A percentile compares a stretch with the other conserved stretches of the same genome.
phyloP scores from a whole-genome alignment of 2,113 vertebrate genomes.

The Diphyllodes magnificus region DNA sequence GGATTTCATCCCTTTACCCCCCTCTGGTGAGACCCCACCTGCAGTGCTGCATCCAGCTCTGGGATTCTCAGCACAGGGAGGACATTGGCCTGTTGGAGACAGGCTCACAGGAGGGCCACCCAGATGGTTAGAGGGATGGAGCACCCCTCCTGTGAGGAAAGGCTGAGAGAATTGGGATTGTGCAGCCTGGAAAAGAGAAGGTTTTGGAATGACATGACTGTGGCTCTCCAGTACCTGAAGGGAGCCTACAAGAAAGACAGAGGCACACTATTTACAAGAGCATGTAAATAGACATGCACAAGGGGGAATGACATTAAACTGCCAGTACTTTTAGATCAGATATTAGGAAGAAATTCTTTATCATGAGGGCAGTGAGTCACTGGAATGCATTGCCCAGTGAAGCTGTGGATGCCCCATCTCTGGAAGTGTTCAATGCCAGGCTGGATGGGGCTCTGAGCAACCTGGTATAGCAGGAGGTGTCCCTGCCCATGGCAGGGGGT shows the following conservation, averaged over 20 bases:
- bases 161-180: neutral
- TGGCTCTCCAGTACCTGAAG: neutral
- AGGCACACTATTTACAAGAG: neutral
- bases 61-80: too few species aligned
- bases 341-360: neutral
- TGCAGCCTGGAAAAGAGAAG: neutral
- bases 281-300: neutral
- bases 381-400: neutral
- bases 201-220: neutral
- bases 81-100: neutral
- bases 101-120: neutral
- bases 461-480: neutral
- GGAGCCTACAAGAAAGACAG: neutral
- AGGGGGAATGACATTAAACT: neutral
- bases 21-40: neutral
- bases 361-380: neutral
- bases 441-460: neutral
- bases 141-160: neutral
- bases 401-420: neutral
- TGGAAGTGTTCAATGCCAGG: neutral
- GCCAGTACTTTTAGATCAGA: neutral
- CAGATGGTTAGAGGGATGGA: neutral
- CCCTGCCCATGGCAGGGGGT: neutral
- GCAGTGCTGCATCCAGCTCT: neutral
- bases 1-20: neutral